Conservation (phyloP, 1,140 invertebrate species). For the Diorhabda sublineata region DNA sequence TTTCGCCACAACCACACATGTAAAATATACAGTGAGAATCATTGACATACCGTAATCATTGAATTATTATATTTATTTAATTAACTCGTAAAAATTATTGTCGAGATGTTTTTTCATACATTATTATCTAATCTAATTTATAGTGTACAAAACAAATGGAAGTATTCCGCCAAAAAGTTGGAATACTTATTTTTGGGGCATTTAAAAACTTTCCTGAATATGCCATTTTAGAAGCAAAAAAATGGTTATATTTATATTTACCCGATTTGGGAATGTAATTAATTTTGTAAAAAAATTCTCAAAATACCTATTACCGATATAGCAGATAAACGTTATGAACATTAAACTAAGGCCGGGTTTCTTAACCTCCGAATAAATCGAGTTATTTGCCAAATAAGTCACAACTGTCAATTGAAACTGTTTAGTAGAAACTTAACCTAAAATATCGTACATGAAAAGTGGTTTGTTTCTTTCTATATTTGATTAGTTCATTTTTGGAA, state of each 20-base stretch:
- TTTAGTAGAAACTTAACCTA: too few species aligned
- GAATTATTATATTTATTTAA: constrained; percentile 6
- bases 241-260: constrained; percentile 35
- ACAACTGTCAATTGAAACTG: too few species aligned
- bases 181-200: constrained; percentile 20
- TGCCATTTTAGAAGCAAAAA: constrained; percentile 30
- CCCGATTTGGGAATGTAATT: constrained; percentile 24
- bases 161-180: constrained; percentile 16
- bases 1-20: too few species aligned
- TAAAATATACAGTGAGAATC: too few species aligned
- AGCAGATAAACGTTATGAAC: too few species aligned
- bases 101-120: constrained; percentile 18
- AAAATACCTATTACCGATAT: neutral
- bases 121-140: neutral
- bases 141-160: constrained; percentile 32
- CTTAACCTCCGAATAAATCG: too few species aligned
- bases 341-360: too few species aligned
- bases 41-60: too few species aligned
- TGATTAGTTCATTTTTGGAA: too few species aligned
- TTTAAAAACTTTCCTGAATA: constrained; percentile 15
- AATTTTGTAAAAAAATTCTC: constrained; percentile 26
- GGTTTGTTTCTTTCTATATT: too few species aligned
- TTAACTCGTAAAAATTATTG: constrained; percentile 17
- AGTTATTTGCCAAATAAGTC: too few species aligned
- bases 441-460: too few species aligned